Percentiles rank a stretch among this genome's conserved stretches.
Conservation (phyloP, 2,888 invertebrate species). For the Sipha maydis region DNA sequence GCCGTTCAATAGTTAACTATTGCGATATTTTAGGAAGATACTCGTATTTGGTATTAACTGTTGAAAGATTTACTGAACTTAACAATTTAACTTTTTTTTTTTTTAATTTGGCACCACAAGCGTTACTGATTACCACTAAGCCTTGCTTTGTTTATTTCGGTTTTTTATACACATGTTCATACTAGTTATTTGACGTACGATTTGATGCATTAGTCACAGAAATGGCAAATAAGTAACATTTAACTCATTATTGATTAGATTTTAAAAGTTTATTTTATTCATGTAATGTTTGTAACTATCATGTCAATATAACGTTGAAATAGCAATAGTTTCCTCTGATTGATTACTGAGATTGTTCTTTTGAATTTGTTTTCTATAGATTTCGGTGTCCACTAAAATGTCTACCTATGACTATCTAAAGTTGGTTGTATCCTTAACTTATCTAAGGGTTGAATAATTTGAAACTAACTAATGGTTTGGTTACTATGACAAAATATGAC, state of each 20-base stretch:
- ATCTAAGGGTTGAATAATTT: not conserved
- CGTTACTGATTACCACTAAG: no score
- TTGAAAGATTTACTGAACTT: no score
- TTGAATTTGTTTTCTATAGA: not conserved
- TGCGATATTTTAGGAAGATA: no score
- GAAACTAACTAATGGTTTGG: conserved; percentile 31
- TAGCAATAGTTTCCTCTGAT: not conserved
- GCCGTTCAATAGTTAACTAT: no score
- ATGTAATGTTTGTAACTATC: not conserved
- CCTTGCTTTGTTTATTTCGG: no score
- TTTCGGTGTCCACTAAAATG: not conserved
- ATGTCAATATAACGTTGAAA: not conserved
- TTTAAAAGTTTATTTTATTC: not conserved
- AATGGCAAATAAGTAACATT: not conserved
- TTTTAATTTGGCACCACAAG: no score
- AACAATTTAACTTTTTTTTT: no score
- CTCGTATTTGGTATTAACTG: no score
- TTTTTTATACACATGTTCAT: no score
- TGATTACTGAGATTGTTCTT: not conserved
- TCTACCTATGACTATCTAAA: not conserved
- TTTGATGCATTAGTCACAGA: no score
- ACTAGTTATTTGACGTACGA: not conserved
- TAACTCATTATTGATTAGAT: not conserved
- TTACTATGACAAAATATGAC: conserved; percentile 34
- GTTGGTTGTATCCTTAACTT: conserved; percentile 15